phyloP scores from a whole-genome alignment of 2,113 vertebrate species.

The Copsychus sechellarum region DNA sequence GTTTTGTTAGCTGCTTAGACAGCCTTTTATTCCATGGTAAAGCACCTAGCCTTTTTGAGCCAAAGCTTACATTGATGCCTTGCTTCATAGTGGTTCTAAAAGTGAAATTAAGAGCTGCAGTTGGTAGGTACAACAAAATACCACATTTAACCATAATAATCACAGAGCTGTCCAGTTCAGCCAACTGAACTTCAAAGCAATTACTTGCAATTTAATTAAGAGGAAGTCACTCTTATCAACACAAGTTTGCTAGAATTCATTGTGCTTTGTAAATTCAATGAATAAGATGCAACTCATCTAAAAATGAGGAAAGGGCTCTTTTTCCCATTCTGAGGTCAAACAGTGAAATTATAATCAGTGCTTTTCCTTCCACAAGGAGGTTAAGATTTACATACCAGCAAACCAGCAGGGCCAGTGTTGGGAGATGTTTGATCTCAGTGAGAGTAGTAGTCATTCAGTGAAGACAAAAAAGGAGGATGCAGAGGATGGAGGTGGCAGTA shows the following conservation, averaged over 20 bases:
- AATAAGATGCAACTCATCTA: not conserved
- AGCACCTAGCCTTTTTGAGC: not conserved
- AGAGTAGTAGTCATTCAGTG: slow-evolving; percentile 77
- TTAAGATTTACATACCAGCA: slow-evolving; percentile 77
- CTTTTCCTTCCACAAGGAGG: slow-evolving; percentile 75
- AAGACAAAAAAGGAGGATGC: slow-evolving; percentile 81
- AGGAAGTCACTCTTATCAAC: slow-evolving; percentile 23
- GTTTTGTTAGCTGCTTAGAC: not conserved
- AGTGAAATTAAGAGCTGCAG: not conserved
- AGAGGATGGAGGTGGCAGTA: slow-evolving; percentile 78
- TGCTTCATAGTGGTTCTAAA: not conserved
- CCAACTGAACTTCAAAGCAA: not conserved
- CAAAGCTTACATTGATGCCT: not conserved
- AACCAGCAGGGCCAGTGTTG: slow-evolving; percentile 77
- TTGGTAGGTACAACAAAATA: not conserved
- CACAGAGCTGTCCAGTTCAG: not conserved
- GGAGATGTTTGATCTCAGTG: slow-evolving; percentile 78
- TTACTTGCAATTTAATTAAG: not conserved
- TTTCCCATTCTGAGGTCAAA: slow-evolving; percentile 44
- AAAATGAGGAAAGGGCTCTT: slow-evolving; percentile 14
- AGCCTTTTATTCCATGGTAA: not conserved
- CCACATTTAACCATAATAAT: not conserved
- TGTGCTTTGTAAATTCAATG: slow-evolving; percentile 32
- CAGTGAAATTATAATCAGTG: slow-evolving; percentile 27
- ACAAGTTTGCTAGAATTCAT: slow-evolving; percentile 32